A percentile compares a stretch with the other conserved stretches of the same genome.
Evolutionary conservation across 1,140 invertebrate species (phyloP).

Genomic region (Acromyrmex heyeri): DNA sequence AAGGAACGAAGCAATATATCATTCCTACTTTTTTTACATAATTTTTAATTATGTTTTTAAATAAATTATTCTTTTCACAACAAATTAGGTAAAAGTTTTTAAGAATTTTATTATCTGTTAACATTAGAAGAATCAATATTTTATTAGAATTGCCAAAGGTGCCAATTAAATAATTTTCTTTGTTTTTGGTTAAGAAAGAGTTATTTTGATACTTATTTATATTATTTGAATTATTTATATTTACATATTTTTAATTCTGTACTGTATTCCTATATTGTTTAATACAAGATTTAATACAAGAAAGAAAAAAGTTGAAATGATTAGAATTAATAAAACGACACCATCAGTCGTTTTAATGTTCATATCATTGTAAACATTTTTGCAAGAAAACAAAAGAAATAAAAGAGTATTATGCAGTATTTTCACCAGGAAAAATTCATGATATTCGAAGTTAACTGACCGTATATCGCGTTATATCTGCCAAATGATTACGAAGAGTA

Average conservation of each 20-base stretch:
- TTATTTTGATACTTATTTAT: too few species aligned
- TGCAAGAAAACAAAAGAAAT: background rate
- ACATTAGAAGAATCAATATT: too few species aligned
- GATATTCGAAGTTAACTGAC: background rate
- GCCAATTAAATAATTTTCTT: too few species aligned
- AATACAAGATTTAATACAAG: too few species aligned
- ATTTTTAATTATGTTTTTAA: constrained; percentile 5
- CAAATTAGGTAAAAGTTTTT: background rate
- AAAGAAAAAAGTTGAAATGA: too few species aligned
- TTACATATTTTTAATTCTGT: too few species aligned
- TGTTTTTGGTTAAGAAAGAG: too few species aligned
- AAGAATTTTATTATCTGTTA: background rate
- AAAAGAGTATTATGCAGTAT: background rate
- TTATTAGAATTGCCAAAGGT: too few species aligned
- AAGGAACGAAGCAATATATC: background rate
- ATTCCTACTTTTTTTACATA: background rate
- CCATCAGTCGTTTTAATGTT: too few species aligned
- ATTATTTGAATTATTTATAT: too few species aligned
- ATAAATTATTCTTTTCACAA: background rate
- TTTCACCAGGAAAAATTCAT: constrained; percentile 19
- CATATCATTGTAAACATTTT: background rate
- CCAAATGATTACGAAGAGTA: constrained; percentile 8
- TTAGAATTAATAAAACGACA: too few species aligned
- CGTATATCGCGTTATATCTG: constrained; percentile 5
- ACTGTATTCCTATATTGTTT: too few species aligned